Percentiles rank a stretch among this genome's conserved stretches.
Conservation (phyloP, 1,140 invertebrate genomes). For the Heliothis subflexa region DNA sequence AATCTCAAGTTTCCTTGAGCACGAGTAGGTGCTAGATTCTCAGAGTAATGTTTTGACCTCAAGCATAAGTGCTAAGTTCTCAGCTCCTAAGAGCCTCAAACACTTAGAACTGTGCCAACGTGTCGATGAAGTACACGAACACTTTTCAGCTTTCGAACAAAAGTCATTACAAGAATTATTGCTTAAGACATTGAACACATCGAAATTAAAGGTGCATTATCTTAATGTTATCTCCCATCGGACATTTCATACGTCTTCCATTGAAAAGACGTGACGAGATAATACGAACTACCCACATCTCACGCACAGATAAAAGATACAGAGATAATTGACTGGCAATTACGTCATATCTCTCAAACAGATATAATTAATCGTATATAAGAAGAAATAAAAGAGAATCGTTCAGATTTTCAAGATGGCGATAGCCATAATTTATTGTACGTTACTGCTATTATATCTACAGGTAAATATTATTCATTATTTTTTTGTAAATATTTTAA, state of each 20-base stretch:
- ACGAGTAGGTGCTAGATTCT: constrained; percentile 1
- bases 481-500: not conserved
- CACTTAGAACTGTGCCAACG: not conserved
- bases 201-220: constrained; percentile 27
- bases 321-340: constrained; percentile 56
- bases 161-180: not conserved
- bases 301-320: constrained; percentile 55
- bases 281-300: constrained; percentile 36
- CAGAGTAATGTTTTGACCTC: constrained; percentile 8
- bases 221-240: constrained; percentile 38
- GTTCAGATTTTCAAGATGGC: constrained; percentile 65
- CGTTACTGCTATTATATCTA: constrained; percentile 55
- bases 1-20: not conserved
- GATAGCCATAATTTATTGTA: constrained; percentile 53
- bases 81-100: not conserved
- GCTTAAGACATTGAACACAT: not conserved
- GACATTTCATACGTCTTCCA: constrained; percentile 36
- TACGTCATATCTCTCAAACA: constrained; percentile 55
- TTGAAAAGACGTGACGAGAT: constrained; percentile 50
- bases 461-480: constrained; percentile 55
- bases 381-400: constrained; percentile 55
- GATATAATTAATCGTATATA: constrained; percentile 67
- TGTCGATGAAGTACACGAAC: not conserved
- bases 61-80: constrained; percentile 32
- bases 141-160: not conserved